Base-by-base conservation (phyloP, 2,797 vertebrate species). In the Meda fulgida region DNA sequence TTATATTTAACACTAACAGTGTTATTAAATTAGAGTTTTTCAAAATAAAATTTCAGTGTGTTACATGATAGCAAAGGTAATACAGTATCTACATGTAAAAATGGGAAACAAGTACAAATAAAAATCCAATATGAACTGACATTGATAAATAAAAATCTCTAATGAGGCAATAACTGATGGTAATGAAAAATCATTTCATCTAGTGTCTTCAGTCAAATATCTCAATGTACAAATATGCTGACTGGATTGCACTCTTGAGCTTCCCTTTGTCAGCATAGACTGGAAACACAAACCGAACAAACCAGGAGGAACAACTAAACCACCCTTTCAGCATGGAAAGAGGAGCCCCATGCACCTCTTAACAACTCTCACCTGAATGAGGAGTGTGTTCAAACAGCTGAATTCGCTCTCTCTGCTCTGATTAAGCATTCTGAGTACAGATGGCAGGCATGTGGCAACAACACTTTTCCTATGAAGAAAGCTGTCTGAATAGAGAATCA, bases 401-500 rank as follows among this genome's bases (percentile, higher is more conserved):
- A 75, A 26, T 58, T 26, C 18, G 40, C 26, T 69, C 63, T 36
- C 18, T 80, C 26, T 46, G 26, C 58, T 53, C 63, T 23, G 81
- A 53, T 55, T 38, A 55, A 58, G 60, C 19, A 19, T 79, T 40
- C 76, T 53, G 81, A 26, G 18, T 75, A 66, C 40, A 72, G 43
- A 53, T 73, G 40, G 55, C 66, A 78, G 66, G 53, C 53, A 60
- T 40, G 55, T 36, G 23, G 38, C 40, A 78, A 79, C 76, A 72
- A 78, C 72, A 10, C 16, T 82, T 71, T 78, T 83, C 75, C 80
- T 83, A 79, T 38, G 66, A 58, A 70, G 14, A 77, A 23, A 34
- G 31, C 40, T 83, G 66, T 51, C 72, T 70, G 80, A 86, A 78
- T 65, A 78, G 31, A 8, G 31, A 18, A 10, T 86, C 81, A 70